Percentiles rank a stretch among this genome's conserved stretches.
phyloP scores from a whole-genome alignment of 1,140 invertebrate genomes.

The Drosophila hydei region DNA sequence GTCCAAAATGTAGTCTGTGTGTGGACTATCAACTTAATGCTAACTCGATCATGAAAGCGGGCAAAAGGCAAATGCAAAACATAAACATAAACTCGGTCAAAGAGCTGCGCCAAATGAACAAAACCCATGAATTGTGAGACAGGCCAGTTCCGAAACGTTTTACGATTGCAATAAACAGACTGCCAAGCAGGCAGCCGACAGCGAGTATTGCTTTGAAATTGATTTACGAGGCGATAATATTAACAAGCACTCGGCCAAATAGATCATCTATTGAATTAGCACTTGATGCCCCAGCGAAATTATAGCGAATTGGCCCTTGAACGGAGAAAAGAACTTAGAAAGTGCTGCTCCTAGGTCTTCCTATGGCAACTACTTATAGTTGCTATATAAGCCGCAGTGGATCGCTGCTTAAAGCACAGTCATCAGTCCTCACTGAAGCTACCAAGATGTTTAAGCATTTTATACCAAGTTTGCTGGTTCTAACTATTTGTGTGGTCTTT shows the following conservation, averaged over 20 bases:
- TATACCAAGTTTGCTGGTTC: slow-evolving; percentile 20
- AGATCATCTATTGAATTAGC: slow-evolving; percentile 42
- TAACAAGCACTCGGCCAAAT: slow-evolving; percentile 15
- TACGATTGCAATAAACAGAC: slow-evolving; percentile 62
- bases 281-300: slow-evolving; percentile 31
- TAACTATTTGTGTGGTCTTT: slow-evolving; percentile 18
- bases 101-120: slow-evolving; percentile 16
- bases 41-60: slow-evolving; percentile 65
- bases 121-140: slow-evolving; percentile 5
- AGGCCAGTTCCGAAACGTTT: slow-evolving; percentile 41
- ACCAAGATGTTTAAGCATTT: slow-evolving; percentile 38
- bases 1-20: background rate
- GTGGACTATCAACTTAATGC: slow-evolving; percentile 47
- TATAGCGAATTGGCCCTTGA: slow-evolving; percentile 20
- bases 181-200: background rate
- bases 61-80: slow-evolving; percentile 21
- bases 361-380: background rate
- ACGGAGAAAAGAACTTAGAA: slow-evolving; percentile 9
- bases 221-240: slow-evolving; percentile 70
- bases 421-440: slow-evolving; percentile 28
- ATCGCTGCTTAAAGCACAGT: slow-evolving; percentile 35
- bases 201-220: slow-evolving; percentile 31
- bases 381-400: slow-evolving; percentile 49
- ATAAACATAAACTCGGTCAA: slow-evolving; percentile 46
- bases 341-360: background rate